Evolutionary conservation across 2,113 vertebrate genomes (phyloP).

Genomic region (Alces alces): DNA sequence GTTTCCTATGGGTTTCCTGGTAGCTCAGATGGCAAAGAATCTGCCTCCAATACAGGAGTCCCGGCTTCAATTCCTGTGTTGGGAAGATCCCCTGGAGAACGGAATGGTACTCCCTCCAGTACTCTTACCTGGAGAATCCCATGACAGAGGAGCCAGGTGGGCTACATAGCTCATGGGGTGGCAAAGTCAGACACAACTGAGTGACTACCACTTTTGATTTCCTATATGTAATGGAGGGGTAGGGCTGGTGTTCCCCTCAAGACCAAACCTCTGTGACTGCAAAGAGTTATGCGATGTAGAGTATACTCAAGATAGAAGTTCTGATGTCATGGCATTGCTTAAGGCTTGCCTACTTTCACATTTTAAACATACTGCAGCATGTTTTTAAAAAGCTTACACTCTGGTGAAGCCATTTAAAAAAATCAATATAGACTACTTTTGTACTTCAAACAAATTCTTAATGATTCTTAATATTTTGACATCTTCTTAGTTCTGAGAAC

Average conservation of each 20-base stretch:
- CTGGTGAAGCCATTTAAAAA: not conserved
- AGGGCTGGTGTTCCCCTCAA: not conserved
- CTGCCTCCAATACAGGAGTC: not conserved
- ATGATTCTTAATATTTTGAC: slow-evolving; percentile 39
- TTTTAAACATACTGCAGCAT: slow-evolving; percentile 16
- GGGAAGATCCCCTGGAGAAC: not conserved
- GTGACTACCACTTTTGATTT: not conserved
- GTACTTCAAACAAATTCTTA: not conserved
- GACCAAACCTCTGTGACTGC: not conserved
- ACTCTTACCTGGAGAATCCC: not conserved
- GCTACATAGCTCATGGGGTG: not conserved
- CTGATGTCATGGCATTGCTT: not conserved
- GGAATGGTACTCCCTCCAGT: not conserved
- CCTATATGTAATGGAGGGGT: not conserved
- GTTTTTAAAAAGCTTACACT: not conserved
- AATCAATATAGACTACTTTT: slow-evolving; percentile 25
- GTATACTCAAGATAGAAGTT: not conserved
- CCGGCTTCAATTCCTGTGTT: not conserved
- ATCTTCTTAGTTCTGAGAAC: not conserved
- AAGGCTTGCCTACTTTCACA: not conserved
- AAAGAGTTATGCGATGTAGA: not conserved
- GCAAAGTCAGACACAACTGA: not conserved
- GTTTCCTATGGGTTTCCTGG: not conserved
- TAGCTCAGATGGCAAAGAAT: not conserved
- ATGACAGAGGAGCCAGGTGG: not conserved